phyloP scores from a whole-genome alignment of 1,140 invertebrate genomes.

The Hestina assimilis region DNA sequence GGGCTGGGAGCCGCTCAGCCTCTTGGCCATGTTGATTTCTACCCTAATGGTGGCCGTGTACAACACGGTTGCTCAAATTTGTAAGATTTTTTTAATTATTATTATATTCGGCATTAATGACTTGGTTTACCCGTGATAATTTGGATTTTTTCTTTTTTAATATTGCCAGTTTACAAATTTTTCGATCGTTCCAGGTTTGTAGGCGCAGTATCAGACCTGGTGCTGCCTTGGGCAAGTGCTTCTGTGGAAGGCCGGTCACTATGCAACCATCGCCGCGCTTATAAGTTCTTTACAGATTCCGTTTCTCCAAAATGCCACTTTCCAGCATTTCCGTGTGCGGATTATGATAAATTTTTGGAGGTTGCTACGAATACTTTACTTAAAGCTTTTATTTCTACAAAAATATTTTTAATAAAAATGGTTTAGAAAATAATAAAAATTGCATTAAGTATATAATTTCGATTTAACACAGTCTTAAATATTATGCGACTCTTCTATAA shows the following conservation, averaged over 20 bases:
- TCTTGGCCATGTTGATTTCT: constrained; percentile 95
- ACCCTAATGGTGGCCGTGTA: constrained; percentile 93
- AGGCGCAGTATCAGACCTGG: constrained; percentile 93
- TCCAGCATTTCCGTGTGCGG: constrained; percentile 91
- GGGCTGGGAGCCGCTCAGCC: constrained; percentile 91
- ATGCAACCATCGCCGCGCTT: constrained; percentile 94
- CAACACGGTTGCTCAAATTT: constrained; percentile 85
- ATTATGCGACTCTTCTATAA: too few species aligned
- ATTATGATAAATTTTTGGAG: constrained; percentile 90
- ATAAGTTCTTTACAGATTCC: constrained; percentile 96
- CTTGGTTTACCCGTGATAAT: too few species aligned
- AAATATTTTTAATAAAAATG: not conserved
- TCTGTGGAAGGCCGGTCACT: constrained; percentile 92
- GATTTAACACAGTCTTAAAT: too few species aligned
- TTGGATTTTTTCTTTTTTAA: too few species aligned
- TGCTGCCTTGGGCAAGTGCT: constrained; percentile 87
- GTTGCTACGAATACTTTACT: constrained; percentile 62
- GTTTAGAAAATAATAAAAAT: not conserved
- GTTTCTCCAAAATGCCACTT: constrained; percentile 93
- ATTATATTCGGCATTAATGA: too few species aligned
- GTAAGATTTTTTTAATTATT: too few species aligned
- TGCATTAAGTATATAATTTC: not conserved
- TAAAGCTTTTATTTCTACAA: not conserved
- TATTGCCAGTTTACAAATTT: too few species aligned
- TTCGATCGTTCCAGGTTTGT: constrained; percentile 90